These are phyloP conservation scores for Sylvia borin DNA, from an alignment of 2,797 vertebrate species.

Conservation along the genomic window DNA sequence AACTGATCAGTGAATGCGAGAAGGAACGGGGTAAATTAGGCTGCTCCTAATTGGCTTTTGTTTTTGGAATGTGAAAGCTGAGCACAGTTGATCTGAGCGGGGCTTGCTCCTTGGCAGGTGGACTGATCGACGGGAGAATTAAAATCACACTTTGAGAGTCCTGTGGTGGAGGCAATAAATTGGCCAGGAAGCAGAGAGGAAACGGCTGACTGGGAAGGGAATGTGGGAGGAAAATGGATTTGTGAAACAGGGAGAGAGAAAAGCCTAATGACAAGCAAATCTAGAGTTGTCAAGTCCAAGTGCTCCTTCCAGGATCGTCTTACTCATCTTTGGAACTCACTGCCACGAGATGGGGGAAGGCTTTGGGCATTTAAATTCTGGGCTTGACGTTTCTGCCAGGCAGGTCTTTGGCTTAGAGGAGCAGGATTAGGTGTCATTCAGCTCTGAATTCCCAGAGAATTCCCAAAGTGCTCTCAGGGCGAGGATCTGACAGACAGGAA, in stretches of 20 bases:
- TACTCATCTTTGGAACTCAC: background rate
- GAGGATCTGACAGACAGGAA: background rate
- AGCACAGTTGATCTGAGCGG: background rate
- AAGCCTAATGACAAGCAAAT: slow-evolving; percentile 1
- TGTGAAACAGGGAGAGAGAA: background rate
- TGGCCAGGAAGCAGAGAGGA: slow-evolving; percentile 30
- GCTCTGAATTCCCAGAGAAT: background rate
- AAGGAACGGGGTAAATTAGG: background rate
- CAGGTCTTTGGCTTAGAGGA: background rate
- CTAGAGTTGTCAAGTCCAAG: background rate
- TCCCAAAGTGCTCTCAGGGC: background rate
- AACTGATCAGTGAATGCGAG: background rate
- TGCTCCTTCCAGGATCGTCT: background rate
- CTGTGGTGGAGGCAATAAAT: background rate
- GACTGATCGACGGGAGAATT: background rate
- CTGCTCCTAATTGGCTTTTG: background rate
- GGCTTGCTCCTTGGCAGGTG: background rate
- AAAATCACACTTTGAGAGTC: background rate
- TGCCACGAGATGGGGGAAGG: background rate
- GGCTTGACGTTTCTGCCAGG: background rate
- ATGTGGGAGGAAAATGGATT: slow-evolving; percentile 11
- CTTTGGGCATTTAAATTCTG: background rate
- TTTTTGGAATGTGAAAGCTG: background rate
- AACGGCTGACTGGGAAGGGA: background rate
- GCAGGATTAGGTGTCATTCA: background rate